phyloP scores from a whole-genome alignment of 2,888 invertebrate genomes.

The Drosophila percnosoma region DNA sequence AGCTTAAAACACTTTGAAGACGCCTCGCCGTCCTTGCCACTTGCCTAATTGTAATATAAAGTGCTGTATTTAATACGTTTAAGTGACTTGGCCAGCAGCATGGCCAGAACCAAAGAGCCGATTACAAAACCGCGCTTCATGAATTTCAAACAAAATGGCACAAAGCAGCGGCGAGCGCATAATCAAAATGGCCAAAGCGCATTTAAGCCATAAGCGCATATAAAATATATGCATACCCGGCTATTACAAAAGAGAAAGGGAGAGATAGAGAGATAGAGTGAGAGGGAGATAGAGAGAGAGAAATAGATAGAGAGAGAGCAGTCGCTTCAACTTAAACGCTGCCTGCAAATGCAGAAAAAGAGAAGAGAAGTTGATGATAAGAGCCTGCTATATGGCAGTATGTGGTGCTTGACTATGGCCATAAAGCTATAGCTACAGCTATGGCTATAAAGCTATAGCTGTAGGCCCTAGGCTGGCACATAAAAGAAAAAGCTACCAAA shows the following conservation, averaged over 20 bases:
- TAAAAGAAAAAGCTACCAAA: conserved; percentile 52
- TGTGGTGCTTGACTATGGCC: conserved; percentile 12
- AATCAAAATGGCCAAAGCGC: conserved; percentile 77
- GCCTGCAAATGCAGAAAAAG: conserved; percentile 28
- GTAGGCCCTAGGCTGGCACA: conserved; percentile 31
- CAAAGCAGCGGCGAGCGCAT: conserved; percentile 41
- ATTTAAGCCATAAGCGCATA: conserved; percentile 73
- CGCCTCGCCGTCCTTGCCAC: background rate
- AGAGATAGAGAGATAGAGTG: background rate
- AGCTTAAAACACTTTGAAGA: background rate
- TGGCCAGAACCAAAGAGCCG: conserved; percentile 31
- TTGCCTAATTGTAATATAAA: conserved; percentile 56
- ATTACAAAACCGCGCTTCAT: conserved; percentile 68
- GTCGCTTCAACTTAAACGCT: conserved; percentile 60
- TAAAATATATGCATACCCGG: conserved; percentile 43
- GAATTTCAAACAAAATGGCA: conserved; percentile 64
- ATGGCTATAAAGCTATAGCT: conserved; percentile 10
- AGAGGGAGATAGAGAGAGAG: background rate
- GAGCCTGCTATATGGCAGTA: conserved; percentile 20
- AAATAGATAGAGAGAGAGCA: background rate
- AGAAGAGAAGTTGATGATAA: conserved; percentile 47
- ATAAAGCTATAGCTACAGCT: conserved; percentile 8
- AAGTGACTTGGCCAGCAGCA: conserved; percentile 34
- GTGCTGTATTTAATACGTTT: conserved; percentile 54
- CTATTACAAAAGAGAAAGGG: conserved; percentile 23